Conservation (phyloP, 2,797 vertebrate genomes). For the Knipowitschia caucasica region DNA sequence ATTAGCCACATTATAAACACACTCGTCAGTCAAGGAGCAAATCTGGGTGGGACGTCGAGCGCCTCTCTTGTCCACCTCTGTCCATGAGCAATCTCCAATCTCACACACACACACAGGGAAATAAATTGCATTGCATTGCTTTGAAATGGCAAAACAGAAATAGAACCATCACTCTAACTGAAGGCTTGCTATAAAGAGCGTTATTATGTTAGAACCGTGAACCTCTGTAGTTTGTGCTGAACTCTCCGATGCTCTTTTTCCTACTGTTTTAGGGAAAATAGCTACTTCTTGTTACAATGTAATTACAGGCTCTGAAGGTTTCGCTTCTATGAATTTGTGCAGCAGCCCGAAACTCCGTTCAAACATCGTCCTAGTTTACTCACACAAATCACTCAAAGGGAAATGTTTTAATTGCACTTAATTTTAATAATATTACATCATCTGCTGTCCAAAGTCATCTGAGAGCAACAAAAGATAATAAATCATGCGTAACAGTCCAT, state of each 20-base stretch:
- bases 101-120: slow-evolving; percentile 27
- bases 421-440: slow-evolving; percentile 18
- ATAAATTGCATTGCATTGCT: slow-evolving; percentile 16
- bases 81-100: slow-evolving; percentile 36
- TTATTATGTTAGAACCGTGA: slow-evolving; percentile 32
- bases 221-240: slow-evolving; percentile 39
- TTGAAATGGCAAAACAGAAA: slow-evolving; percentile 1
- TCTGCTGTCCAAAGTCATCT: background rate
- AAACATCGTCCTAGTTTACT: slow-evolving; percentile 58
- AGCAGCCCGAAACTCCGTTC: slow-evolving; percentile 42
- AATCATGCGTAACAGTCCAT: no score
- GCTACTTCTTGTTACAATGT: slow-evolving; percentile 52
- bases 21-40: slow-evolving; percentile 60
- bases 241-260: slow-evolving; percentile 47
- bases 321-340: slow-evolving; percentile 59
- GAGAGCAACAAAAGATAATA: background rate
- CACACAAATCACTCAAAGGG: slow-evolving; percentile 39
- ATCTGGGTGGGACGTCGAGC: slow-evolving; percentile 20
- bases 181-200: slow-evolving; percentile 1
- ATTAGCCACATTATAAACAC: slow-evolving; percentile 59
- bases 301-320: slow-evolving; percentile 69
- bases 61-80: slow-evolving; percentile 24
- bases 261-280: slow-evolving; percentile 63
- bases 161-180: background rate
- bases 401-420: slow-evolving; percentile 37